A percentile compares a stretch with the other conserved stretches of the same genome.
These are phyloP conservation scores for Acronicta leporina DNA, from an alignment of 2,888 invertebrate species.

Conservation along the genomic window DNA sequence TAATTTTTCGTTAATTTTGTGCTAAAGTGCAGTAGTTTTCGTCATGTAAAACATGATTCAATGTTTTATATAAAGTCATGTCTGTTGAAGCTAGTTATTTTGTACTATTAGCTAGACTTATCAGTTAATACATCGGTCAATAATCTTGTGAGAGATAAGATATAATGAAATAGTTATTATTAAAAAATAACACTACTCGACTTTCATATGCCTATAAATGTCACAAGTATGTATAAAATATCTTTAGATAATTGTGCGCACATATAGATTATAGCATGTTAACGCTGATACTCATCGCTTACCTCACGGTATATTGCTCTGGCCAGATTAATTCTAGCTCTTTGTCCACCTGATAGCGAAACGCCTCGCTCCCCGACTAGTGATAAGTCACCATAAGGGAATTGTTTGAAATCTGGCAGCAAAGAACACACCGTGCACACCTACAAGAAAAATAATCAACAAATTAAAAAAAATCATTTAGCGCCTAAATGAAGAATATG, in stretches of 20 bases:
- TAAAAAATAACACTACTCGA: slow-evolving; percentile 2
- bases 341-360: slow-evolving; percentile 95
- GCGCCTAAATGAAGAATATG: slow-evolving; percentile 39
- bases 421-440: slow-evolving; percentile 91
- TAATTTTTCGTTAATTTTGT: too few relatives aligned
- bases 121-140: slow-evolving; percentile 16
- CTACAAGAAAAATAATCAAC: slow-evolving; percentile 58
- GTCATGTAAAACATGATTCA: not conserved
- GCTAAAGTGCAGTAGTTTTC: not conserved
- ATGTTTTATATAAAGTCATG: not conserved
- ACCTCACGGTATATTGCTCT: slow-evolving; percentile 93
- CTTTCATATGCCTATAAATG: too few relatives aligned
- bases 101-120: slow-evolving; percentile 2
- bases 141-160: slow-evolving; percentile 9
- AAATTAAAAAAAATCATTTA: slow-evolving; percentile 20
- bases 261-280: too few relatives aligned
- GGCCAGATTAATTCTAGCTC: slow-evolving; percentile 94
- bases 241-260: too few relatives aligned
- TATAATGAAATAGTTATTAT: slow-evolving; percentile 3
- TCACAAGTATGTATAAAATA: too few relatives aligned
- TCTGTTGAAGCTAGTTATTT: not conserved
- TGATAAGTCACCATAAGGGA: slow-evolving; percentile 93
- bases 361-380: slow-evolving; percentile 95
- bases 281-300: slow-evolving; percentile 60
- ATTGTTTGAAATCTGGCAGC: slow-evolving; percentile 91